phyloP scores from a whole-genome alignment of 2,888 invertebrate genomes.

The Caradrina clavipalpis region DNA sequence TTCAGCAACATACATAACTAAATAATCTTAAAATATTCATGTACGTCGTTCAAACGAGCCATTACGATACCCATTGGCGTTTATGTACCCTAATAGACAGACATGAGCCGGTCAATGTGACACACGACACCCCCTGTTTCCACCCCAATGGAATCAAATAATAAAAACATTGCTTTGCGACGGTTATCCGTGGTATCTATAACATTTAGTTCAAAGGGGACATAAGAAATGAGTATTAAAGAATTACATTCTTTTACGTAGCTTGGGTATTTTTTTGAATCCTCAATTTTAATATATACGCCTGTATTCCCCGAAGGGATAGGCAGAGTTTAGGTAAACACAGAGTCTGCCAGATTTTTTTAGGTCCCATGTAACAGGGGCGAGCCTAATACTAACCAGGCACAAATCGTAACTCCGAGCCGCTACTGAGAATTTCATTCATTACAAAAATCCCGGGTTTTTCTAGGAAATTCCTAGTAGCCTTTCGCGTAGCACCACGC shows the following conservation, averaged over 20 bases:
- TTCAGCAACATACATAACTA: conserved; percentile 10
- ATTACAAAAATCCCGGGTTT: too few species aligned
- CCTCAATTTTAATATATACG: background rate
- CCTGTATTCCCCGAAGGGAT: too few species aligned
- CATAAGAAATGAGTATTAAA: conserved; percentile 53
- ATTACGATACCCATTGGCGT: conserved; percentile 80
- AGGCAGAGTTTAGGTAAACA: too few species aligned
- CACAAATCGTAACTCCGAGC: too few species aligned
- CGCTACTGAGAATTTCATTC: too few species aligned
- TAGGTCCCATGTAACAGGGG: too few species aligned
- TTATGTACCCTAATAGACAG: conserved; percentile 82
- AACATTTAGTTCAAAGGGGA: conserved; percentile 64
- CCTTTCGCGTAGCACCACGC: too few species aligned
- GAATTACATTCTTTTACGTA: conserved; percentile 31
- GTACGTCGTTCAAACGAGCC: conserved; percentile 68
- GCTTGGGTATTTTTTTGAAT: background rate
- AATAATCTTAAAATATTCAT: conserved; percentile 68
- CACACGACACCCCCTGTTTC: conserved; percentile 77
- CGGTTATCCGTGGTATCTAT: conserved; percentile 70
- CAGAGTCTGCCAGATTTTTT: too few species aligned
- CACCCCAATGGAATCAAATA: conserved; percentile 83
- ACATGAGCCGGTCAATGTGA: conserved; percentile 83
- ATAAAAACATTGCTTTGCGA: conserved; percentile 82
- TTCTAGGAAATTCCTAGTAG: too few species aligned
- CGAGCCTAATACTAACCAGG: too few species aligned